A percentile compares a stretch with the other conserved stretches of the same genome.
These are phyloP conservation scores for Neuroterus valhalla DNA, from an alignment of 1,140 invertebrate species.

Conservation along the genomic window DNA sequence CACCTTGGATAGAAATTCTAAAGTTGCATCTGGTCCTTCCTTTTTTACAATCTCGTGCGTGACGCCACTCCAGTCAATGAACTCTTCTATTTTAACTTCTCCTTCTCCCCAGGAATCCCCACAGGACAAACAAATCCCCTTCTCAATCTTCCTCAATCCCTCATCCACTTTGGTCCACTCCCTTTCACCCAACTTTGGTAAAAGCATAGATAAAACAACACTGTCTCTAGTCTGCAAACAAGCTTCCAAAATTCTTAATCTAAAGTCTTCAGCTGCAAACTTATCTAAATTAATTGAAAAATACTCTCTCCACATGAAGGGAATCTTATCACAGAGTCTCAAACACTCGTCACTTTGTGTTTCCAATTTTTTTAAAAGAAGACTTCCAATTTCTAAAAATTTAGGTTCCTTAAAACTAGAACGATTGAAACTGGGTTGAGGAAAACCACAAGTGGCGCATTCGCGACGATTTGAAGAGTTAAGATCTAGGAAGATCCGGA, in stretches of 20 bases:
- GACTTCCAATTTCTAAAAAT: slow-evolving; percentile 59
- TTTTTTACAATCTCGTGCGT: slow-evolving; percentile 60
- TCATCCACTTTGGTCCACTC: slow-evolving; percentile 58
- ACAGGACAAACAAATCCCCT: slow-evolving; percentile 64
- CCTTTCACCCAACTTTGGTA: slow-evolving; percentile 55
- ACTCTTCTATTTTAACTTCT: slow-evolving; percentile 36
- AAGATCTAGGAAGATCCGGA: slow-evolving; percentile 61
- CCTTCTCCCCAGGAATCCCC: slow-evolving; percentile 40
- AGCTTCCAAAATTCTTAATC: slow-evolving; percentile 46
- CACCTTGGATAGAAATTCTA: slow-evolving; percentile 62
- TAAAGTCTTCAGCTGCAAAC: slow-evolving; percentile 31
- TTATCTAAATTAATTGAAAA: slow-evolving; percentile 51
- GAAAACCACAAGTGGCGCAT: slow-evolving; percentile 60
- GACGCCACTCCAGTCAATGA: slow-evolving; percentile 65
- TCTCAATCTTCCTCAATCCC: slow-evolving; percentile 54
- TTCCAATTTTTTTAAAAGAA: slow-evolving; percentile 57
- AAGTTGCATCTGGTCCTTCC: slow-evolving; percentile 58
- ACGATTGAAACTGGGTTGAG: slow-evolving; percentile 46
- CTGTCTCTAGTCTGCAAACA: slow-evolving; percentile 65
- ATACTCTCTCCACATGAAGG: slow-evolving; percentile 76
- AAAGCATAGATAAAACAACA: slow-evolving; percentile 57
- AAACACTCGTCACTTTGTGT: slow-evolving; percentile 49
- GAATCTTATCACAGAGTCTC: slow-evolving; percentile 76
- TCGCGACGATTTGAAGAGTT: slow-evolving; percentile 53
- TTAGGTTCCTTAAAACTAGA: slow-evolving; percentile 56